These are phyloP conservation scores for Pristionchus exspectatus DNA, from an alignment of 2,888 invertebrate species.

Conservation along the genomic window DNA sequence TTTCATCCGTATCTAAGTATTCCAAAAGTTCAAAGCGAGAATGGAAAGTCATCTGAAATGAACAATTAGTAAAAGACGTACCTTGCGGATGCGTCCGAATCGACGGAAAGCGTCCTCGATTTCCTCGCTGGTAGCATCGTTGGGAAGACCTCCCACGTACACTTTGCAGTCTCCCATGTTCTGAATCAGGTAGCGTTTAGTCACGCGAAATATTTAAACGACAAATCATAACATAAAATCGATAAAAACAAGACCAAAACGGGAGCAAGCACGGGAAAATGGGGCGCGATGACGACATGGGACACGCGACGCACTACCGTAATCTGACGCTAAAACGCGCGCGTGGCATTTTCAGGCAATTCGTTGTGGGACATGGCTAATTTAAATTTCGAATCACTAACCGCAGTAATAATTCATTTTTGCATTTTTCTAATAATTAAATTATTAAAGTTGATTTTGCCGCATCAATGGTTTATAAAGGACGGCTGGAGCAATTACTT, in stretches of 20 bases:
- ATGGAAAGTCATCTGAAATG: background rate
- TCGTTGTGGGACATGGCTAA: background rate
- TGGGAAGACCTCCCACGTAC: slow-evolving; percentile 92
- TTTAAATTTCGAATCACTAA: background rate
- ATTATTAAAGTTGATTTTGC: background rate
- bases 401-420: background rate
- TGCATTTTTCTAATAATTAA: background rate
- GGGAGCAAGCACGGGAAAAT: background rate
- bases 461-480: background rate
- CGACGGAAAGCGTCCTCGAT: slow-evolving; percentile 90
- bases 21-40: background rate
- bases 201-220: background rate
- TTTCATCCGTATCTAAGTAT: background rate
- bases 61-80: slow-evolving; percentile 78
- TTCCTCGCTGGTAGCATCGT: slow-evolving; percentile 85
- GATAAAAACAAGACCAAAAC: background rate
- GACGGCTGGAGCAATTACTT: background rate
- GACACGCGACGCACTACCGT: slow-evolving; percentile 12
- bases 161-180: slow-evolving; percentile 84
- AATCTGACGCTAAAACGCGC: background rate
- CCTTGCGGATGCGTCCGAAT: slow-evolving; percentile 91
- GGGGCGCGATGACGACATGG: background rate
- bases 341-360: background rate
- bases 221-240: background rate
- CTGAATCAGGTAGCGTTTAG: background rate